Base-by-base conservation (phyloP, 2,888 invertebrate species). In the Drosophila peninsularis region DNA sequence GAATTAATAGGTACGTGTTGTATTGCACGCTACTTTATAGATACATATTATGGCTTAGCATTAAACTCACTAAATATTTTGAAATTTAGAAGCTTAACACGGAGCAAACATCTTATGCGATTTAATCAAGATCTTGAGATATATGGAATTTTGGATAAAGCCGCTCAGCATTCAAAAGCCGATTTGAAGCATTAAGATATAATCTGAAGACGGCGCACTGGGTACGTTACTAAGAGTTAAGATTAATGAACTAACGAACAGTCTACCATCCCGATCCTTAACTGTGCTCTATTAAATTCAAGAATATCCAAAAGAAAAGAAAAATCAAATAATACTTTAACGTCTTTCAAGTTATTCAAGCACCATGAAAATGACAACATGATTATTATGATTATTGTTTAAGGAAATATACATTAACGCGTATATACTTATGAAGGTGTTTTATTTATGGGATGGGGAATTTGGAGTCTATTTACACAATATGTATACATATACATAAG, bases 351-450 rank as follows among this genome's bases (percentile, higher is more conserved):
- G 24, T 21, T 67, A 52, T 67, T 39, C 36, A 66, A 69, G 49
- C 56, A 63, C 52, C 47, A 63, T 17, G 27, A 44, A 57, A 70
- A 69, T 71, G 64, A 63, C 49, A 61, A 58, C 37, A 68, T 56
- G 66, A 65, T 47, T 49, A 65, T 53, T 65, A 70, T 70, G 52
- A 71, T 37, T 44, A 76, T 34, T 70, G 42, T 39, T 30, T 71
- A 76, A 74, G 76, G 9, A 75, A 72, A 72, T 69, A 72, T 72
- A 64, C 55, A 70, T 58, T 6, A 14, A 72, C 30, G 54, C 71
- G 53, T 71, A 66, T 71, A 72, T 61, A 56, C 53, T 61, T 54
- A 73, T 11, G 21, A 17, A 66, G 36, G n/a, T 37, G 37, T 44
- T 57, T 50, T 49, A 56, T 45, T 63, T 44, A 24, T 11, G 45